Evolutionary conservation across 1,140 invertebrate species (phyloP).

Genomic region (Ostrea edulis): DNA sequence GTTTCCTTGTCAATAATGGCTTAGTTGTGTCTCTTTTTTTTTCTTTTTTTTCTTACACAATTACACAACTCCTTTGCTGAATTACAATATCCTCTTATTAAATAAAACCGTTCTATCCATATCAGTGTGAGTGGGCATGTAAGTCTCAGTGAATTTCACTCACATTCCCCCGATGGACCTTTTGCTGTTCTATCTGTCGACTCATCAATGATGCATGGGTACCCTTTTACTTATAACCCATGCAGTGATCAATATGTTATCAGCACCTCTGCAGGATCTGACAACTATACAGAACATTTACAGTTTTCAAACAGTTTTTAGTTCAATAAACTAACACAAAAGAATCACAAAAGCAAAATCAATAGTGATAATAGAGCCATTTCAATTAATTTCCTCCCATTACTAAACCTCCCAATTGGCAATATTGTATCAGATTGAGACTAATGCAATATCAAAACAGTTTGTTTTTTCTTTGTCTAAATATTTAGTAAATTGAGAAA

Average conservation of each 20-base stretch:
- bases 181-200: background rate
- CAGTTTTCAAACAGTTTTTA: constrained; percentile 33
- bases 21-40: background rate
- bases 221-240: constrained; percentile 16
- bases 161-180: background rate
- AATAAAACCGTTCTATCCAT: background rate
- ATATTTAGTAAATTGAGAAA: too few relatives aligned
- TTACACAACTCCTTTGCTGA: background rate
- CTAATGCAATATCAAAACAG: background rate
- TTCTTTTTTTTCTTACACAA: too few relatives aligned
- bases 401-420: background rate
- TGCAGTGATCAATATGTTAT: background rate
- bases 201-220: constrained; percentile 28
- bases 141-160: background rate
- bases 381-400: background rate
- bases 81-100: background rate
- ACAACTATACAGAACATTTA: background rate
- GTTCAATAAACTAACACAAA: constrained; percentile 20
- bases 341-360: background rate
- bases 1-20: background rate
- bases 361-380: background rate
- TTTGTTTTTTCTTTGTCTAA: background rate
- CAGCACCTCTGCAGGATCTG: background rate
- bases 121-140: background rate
- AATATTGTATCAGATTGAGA: background rate